Percentiles rank a stretch among this genome's conserved stretches.
phyloP scores from a whole-genome alignment of 1,140 invertebrate genomes.

The Sarcophaga bullata region DNA sequence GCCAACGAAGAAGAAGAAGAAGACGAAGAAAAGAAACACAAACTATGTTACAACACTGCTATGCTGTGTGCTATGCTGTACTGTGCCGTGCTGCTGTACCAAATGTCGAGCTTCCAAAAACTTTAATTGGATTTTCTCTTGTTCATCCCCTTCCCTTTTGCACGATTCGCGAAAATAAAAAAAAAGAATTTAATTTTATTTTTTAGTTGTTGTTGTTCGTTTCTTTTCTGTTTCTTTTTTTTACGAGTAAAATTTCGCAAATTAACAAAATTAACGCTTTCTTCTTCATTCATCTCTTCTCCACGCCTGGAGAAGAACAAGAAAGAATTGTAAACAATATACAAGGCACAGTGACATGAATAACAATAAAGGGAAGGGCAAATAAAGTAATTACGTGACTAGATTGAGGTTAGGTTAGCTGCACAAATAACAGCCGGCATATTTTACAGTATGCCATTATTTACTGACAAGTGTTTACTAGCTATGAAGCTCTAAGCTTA shows the following conservation, averaged over 20 bases:
- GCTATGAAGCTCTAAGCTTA: too few relatives aligned
- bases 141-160: not conserved
- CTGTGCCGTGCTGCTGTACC: not conserved
- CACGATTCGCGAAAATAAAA: not conserved
- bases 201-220: not conserved
- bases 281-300: not conserved
- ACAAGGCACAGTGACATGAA: too few relatives aligned
- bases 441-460: too few relatives aligned
- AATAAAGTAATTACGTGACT: too few relatives aligned
- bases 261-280: slow-evolving; percentile 37
- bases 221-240: too few relatives aligned
- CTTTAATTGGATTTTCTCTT: slow-evolving; percentile 32
- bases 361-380: too few relatives aligned
- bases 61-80: not conserved
- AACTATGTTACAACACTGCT: not conserved
- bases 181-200: not conserved
- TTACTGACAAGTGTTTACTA: too few relatives aligned
- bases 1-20: not conserved
- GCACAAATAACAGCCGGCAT: too few relatives aligned
- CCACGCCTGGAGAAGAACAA: not conserved
- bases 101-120: not conserved
- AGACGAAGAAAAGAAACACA: not conserved
- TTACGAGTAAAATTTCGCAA: slow-evolving; percentile 22
- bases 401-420: too few relatives aligned
- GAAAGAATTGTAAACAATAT: not conserved